Evolutionary conservation across 2,888 invertebrate genomes (phyloP), one percentile per base, ranked within the genome.

Genomic region (Pyrochroa serraticornis): DNA sequence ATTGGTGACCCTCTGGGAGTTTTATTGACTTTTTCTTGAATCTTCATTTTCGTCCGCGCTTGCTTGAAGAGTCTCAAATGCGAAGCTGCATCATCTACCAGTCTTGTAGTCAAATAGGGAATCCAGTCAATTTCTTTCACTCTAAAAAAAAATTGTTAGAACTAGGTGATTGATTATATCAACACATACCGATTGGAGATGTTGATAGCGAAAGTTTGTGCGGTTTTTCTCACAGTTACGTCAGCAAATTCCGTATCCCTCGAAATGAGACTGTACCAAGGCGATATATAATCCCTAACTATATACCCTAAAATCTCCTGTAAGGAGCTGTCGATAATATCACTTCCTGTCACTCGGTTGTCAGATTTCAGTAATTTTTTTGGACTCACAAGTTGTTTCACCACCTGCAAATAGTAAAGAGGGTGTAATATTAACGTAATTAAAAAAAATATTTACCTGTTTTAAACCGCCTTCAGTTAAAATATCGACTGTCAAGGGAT

Each of bases 41-140:
- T 58, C 68, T 78, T 77, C 62, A 79, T 69, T 67, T 75, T 85
- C 71, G 57, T 81, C 71, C 86, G 81, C 0, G 95, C 91, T 75
- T 92, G 89, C 67, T 94, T 87, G 76, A 91, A 96, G 13, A 96
- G 80, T 63, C 93, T 85, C 64, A 96, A 84, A 80, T 96, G 96
- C 22, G 91, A 89, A 1, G 94, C 95, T 63, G 93, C 86, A 79
- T 95, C 95, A 78, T 96, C 95, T 1, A 96, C 93, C 58, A 95
- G 83, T 62, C 88, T 84, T 32, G 92, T 92, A 12, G 95, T 94
- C 58, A 95, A 83, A 70, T 92, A 90, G 34, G 92, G 90, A 69
- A 93, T 90, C 93, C 95, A 94, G 78, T 96, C 93, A 8, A 95
- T 90, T 74, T 91, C 88, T 82, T 93, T 93, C 41, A 92, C 79